phyloP scores from a whole-genome alignment of 53 echinoderm and acorn worm species.

The Patiria pectinifera region DNA sequence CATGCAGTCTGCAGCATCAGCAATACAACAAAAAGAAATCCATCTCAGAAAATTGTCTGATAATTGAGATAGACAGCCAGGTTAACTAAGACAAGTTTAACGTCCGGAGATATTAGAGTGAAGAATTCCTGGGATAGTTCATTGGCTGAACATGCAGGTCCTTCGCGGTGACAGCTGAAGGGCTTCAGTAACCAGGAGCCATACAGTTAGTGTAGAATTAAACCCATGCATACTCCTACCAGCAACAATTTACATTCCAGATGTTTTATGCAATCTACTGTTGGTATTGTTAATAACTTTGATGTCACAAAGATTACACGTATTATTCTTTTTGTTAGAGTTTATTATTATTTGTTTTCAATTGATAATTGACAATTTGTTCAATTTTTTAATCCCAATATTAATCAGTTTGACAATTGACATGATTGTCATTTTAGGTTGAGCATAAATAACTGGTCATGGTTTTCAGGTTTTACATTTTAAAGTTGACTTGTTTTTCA shows the following conservation, averaged over 20 bases:
- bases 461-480: no score
- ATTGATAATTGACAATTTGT: background rate
- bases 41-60: background rate
- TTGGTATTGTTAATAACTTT: background rate
- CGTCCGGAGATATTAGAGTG: background rate
- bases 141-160: background rate
- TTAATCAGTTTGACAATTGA: no score
- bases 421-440: no score
- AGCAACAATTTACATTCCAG: background rate
- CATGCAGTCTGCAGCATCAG: background rate
- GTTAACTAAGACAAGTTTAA: slow-evolving; percentile 21
- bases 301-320: background rate
- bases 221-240: background rate
- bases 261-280: background rate
- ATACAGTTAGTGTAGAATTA: slow-evolving; percentile 1
- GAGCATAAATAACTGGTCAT: no score
- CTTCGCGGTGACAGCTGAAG: background rate
- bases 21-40: background rate
- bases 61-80: background rate
- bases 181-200: background rate
- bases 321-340: background rate
- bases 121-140: slow-evolving; percentile 10
- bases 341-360: background rate
- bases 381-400: background rate
- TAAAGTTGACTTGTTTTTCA: no score